Conservation (phyloP, 2,888 invertebrate genomes). For the Gisinianus flammeolus region DNA sequence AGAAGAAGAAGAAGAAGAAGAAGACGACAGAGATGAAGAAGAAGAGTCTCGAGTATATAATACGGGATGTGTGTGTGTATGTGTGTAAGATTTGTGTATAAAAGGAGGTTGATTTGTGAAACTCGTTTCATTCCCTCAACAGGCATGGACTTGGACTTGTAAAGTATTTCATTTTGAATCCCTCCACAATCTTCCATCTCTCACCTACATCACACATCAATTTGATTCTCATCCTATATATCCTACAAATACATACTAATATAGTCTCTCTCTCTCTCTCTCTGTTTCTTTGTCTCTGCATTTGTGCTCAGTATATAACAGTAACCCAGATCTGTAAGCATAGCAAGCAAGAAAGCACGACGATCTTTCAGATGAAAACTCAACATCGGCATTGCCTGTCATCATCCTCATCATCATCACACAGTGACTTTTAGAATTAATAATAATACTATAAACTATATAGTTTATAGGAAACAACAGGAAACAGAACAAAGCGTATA, state of each 20-base stretch:
- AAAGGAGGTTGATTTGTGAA: slow-evolving; percentile 35
- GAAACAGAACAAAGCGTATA: too few species aligned
- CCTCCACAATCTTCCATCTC: neutral
- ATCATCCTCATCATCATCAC: slow-evolving; percentile 1
- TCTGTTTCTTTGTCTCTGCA: slow-evolving; percentile 8
- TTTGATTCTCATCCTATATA: slow-evolving; percentile 8
- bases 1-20: too few species aligned
- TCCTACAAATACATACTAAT: neutral
- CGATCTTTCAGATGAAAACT: slow-evolving; percentile 11
- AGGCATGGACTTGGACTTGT: slow-evolving; percentile 25
- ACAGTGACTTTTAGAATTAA: neutral
- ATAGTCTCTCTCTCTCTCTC: too few species aligned
- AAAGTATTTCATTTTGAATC: slow-evolving; percentile 25
- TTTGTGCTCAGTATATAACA: neutral
- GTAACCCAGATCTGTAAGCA: neutral
- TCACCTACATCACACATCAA: slow-evolving; percentile 40
- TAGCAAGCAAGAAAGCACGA: too few species aligned
- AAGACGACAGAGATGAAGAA: too few species aligned
- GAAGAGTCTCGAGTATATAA: too few species aligned
- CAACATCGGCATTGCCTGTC: slow-evolving; percentile 4
- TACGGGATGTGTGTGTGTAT: neutral
- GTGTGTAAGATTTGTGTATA: slow-evolving; percentile 5
- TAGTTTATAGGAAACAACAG: too few species aligned
- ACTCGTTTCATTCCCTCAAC: slow-evolving; percentile 37
- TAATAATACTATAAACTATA: neutral